These are phyloP conservation scores for Apis florea DNA, from an alignment of 1,140 invertebrate species.

Conservation along the genomic window DNA sequence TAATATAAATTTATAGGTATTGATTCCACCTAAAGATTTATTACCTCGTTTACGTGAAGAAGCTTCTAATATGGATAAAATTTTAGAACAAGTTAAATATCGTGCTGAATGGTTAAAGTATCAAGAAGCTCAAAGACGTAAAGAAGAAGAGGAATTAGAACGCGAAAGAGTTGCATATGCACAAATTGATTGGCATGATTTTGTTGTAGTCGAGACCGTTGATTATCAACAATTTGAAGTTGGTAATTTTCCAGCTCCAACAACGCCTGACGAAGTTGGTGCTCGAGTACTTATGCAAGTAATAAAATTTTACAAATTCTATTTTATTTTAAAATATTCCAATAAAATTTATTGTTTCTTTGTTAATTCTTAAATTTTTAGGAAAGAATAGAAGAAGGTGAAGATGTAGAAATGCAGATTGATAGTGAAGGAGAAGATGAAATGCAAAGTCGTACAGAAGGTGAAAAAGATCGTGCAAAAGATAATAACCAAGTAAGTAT, in stretches of 20 bases:
- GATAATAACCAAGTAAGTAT: conserved; percentile 82
- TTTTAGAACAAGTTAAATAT: conserved; percentile 96
- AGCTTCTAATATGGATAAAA: conserved; percentile 85
- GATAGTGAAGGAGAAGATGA: conserved; percentile 87
- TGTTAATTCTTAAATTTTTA: conserved; percentile 56
- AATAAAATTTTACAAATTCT: neutral
- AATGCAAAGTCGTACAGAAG: conserved; percentile 84
- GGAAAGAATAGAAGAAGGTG: conserved; percentile 84
- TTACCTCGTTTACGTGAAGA: conserved; percentile 91
- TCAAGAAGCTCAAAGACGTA: conserved; percentile 93
- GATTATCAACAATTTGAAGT: conserved; percentile 98
- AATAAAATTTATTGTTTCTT: neutral
- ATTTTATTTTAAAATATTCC: neutral
- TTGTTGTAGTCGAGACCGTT: conserved; percentile 99
- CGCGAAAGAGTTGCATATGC: conserved; percentile 97
- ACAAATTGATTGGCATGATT: conserved; percentile 99
- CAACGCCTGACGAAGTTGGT: conserved; percentile 97
- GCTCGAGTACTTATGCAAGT: conserved; percentile 94
- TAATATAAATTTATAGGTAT: conserved; percentile 80
- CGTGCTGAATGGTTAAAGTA: conserved; percentile 98
- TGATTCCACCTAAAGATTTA: conserved; percentile 96
- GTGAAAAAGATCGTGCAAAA: conserved; percentile 82
- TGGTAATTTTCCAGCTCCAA: conserved; percentile 97
- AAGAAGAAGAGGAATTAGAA: conserved; percentile 97
- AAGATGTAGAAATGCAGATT: conserved; percentile 89